Base-by-base conservation (phyloP, 92 coral and sea anemone species). In the Galaxea fascicularis region DNA sequence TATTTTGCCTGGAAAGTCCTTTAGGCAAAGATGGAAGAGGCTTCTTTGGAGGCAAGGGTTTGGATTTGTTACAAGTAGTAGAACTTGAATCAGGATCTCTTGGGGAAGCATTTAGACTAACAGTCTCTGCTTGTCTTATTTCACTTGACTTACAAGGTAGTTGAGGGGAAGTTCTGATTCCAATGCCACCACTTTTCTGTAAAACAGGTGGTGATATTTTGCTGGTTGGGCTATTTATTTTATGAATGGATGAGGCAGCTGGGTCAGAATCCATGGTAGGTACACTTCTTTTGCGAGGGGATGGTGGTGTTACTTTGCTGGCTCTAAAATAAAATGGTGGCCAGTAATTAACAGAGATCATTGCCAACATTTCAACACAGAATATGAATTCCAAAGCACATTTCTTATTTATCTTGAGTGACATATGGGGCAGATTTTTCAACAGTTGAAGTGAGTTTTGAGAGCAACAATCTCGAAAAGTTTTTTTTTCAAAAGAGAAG, bases 21-120 rank as follows among this genome's bases (percentile, higher is more conserved):
- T 83, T 66, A n/a, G 93, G 93, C 5, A 86, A 76, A 21, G 76
- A 73, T 4, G 90, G 93, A 17, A 89, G 89, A 58, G 92, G 92
- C 67, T 89, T 89, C 56, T 69, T 89, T 53, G 92, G 89, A n/a
- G 89, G 92, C 10, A 74, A 68, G 4, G 92, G 80, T 73, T 84
- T 89, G 46, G 87, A 59, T 63, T 74, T 83, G 41, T 47, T 69
- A 47, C 76, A 46, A 46, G 51, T 47, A 26, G 59, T 53, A 0
- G 65, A 4, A 1, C 26, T 24, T 56, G 46, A 39, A 8, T 74
- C 82, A 24, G 62, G 49, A 73, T 39, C 47, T 73, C 74, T 83
- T 30, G 63, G 45, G 62, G 72, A 57, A 13, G 44, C 15, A 15
- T 28, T 71, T 39, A 49, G 39, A 46, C 16, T 53, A 11, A 47